Evolutionary conservation across 2,797 vertebrate species (phyloP), one percentile per base, ranked within the genome.

Genomic region (Alosa sapidissima): DNA sequence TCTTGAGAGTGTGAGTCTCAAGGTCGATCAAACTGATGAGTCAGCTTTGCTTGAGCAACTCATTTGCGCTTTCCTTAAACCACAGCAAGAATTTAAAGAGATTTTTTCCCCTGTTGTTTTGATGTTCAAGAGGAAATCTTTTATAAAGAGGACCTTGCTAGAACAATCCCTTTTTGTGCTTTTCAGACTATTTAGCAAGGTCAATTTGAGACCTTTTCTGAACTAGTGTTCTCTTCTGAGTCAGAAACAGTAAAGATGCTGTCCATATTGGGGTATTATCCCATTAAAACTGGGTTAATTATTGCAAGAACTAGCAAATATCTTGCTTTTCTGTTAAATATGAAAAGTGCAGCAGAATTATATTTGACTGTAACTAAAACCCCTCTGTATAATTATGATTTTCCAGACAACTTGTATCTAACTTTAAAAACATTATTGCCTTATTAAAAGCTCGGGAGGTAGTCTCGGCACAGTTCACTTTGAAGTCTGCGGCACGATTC

Each of bases 1-100:
- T 65, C 85, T 78, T 84, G 48, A 78, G 68, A 85, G 87, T 60
- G 81, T 55, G 24, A 81, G 84, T 52, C 48, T 88, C 55, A 85
- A 36, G 85, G 85, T 82, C 84, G 83, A 83, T 83, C 78, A 48
- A 88, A 88, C 85, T 85, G 68, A 88, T 85, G 68, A 88, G 33
- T 86, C 81, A 33, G n/a, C 41, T 83, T 81, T 84, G 82, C 83
- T 52, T 82, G 14, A 68, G 75, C 33, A 83, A 83, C 49, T 3
- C 33, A 81, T 85, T 81, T 81, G 72, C 21, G 28, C 33, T 48
- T 72, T 81, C n/a, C 51, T 11, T 82, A 47, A 55, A 54, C 45
- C 58, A 65, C 60, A 87, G 68, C 55, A 87, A 87, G 86, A 28
- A 48, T 47, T 87, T 84, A 60, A 49, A 55, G 84, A 19, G 68